A percentile compares a stretch with the other conserved stretches of the same genome.
Evolutionary conservation across 92 coral and sea anemone genomes (phyloP).

Genomic region (Ricordea florida): DNA sequence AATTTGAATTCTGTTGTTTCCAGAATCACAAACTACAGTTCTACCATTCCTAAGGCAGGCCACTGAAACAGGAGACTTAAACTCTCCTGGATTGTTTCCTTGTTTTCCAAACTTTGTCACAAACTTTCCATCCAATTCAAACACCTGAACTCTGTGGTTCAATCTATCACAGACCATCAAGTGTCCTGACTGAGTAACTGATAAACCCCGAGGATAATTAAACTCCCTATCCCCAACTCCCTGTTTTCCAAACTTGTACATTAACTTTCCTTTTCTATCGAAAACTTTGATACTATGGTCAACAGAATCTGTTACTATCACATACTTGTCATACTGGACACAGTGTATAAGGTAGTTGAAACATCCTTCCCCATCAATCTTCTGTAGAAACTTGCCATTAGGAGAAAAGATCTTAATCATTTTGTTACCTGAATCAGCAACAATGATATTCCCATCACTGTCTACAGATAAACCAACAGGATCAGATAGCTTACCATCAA

Average conservation of each 20-base stretch:
- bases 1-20: conserved; percentile 72
- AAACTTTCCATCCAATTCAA: background rate
- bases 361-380: background rate
- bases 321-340: background rate
- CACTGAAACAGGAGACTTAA: conserved; percentile 56
- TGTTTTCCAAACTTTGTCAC: conserved; percentile 3
- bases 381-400: background rate
- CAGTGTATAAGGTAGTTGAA: background rate
- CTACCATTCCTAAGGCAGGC: conserved; percentile 76
- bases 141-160: background rate
- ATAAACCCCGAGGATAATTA: background rate
- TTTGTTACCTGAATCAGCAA: background rate
- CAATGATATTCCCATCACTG: background rate
- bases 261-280: background rate
- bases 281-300: background rate
- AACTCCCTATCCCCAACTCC: background rate
- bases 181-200: background rate
- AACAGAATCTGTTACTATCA: background rate
- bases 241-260: background rate
- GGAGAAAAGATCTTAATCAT: background rate
- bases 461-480: conserved; percentile 6
- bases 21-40: conserved; percentile 59
- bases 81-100: conserved; percentile 67
- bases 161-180: background rate
- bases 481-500: background rate